phyloP scores from a whole-genome alignment of 1,140 invertebrate species.

The Sipha flava region DNA sequence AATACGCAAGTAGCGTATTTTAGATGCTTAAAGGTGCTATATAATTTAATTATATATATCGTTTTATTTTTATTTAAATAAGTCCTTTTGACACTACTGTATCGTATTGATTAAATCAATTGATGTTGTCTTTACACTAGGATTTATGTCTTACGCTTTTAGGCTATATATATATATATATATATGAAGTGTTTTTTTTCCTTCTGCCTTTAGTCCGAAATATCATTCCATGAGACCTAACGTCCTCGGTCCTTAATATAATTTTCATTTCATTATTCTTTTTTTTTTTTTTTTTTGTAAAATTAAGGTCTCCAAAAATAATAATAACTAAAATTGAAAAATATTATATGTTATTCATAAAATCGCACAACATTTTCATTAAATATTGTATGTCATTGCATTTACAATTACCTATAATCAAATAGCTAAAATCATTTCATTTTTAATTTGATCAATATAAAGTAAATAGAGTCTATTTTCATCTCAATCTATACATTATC shows the following conservation, averaged over 20 bases:
- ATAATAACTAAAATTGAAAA: not conserved
- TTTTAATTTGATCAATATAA: not conserved
- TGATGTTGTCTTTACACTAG: not conserved
- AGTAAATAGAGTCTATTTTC: not conserved
- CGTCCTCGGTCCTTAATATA: not conserved
- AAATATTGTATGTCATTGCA: not conserved
- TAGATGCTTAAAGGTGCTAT: slow-evolving; percentile 24
- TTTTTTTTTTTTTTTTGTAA: not conserved
- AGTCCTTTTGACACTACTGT: not conserved
- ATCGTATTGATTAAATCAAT: not conserved
- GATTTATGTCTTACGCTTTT: not conserved
- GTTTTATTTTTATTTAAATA: not conserved
- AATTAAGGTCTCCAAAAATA: not conserved
- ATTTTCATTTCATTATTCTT: too few relatives aligned
- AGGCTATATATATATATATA: not conserved
- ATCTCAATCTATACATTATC: not conserved
- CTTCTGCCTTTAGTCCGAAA: not conserved
- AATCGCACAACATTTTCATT: not conserved
- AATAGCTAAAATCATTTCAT: not conserved
- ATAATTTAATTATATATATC: slow-evolving; percentile 14
- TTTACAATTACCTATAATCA: slow-evolving; percentile 2
- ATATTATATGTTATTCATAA: not conserved
- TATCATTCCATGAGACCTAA: not conserved
- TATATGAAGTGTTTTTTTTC: not conserved
- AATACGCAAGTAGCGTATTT: not conserved